phyloP scores from a whole-genome alignment of 2,113 vertebrate genomes.

The Pygoscelis adeliae region DNA sequence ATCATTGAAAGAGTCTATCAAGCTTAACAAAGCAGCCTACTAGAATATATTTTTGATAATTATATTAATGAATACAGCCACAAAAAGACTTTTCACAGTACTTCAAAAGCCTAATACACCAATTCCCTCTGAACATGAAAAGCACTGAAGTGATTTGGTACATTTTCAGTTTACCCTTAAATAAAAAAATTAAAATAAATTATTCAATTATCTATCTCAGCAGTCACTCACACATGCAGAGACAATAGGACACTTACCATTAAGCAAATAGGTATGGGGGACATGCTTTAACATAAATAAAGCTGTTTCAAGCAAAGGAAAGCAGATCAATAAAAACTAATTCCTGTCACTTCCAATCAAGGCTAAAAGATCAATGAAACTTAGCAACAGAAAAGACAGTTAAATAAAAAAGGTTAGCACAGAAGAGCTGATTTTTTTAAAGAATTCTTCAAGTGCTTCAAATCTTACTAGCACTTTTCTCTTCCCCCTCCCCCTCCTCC shows the following conservation, averaged over 20 bases:
- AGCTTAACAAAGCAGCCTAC: neutral
- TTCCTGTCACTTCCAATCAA: conserved; percentile 51
- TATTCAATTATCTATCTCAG: neutral
- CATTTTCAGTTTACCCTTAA: neutral
- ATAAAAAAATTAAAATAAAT: neutral
- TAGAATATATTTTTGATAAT: neutral
- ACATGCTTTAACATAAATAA: conserved; percentile 58
- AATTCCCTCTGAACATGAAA: neutral
- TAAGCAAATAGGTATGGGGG: neutral
- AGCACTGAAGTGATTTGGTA: neutral
- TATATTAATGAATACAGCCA: neutral
- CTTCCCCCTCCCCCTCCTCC: neutral
- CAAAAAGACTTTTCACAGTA: neutral
- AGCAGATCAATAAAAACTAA: conserved; percentile 60
- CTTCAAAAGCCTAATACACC: neutral
- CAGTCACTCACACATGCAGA: neutral
- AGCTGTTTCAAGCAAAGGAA: conserved; percentile 56
- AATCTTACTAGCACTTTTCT: neutral
- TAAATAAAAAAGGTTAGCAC: neutral
- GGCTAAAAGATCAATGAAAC: conserved; percentile 31
- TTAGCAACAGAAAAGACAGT: conserved; percentile 25
- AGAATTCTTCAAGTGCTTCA: neutral
- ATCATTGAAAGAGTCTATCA: neutral
- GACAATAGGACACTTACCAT: neutral
- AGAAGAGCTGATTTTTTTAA: conserved; percentile 3